phyloP scores from a whole-genome alignment of 2,113 vertebrate genomes.

The Baryphthengus martii region DNA sequence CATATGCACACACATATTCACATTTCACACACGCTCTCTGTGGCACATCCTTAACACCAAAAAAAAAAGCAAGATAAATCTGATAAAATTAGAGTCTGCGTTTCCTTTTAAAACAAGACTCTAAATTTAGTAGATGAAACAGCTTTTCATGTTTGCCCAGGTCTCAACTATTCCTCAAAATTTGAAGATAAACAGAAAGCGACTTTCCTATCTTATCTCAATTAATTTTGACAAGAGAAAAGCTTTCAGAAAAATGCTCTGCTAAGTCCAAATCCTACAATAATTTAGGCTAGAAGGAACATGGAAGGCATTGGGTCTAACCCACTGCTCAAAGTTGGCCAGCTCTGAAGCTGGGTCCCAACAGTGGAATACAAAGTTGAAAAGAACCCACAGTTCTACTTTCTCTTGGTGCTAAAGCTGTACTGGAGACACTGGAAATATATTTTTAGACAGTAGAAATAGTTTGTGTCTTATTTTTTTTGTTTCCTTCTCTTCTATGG shows the following conservation, averaged over 20 bases:
- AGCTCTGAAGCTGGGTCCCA: not conserved
- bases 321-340: not conserved
- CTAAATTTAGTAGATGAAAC: not conserved
- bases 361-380: not conserved
- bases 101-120: conserved; percentile 6
- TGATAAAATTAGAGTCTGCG: not conserved
- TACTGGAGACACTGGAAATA: not conserved
- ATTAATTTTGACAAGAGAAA: not conserved
- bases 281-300: not conserved
- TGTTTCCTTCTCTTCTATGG: not conserved
- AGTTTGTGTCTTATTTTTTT: no score
- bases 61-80: not conserved
- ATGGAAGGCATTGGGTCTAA: not conserved
- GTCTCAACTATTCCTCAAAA: not conserved
- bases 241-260: not conserved
- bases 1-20: not conserved
- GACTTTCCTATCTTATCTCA: not conserved
- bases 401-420: not conserved
- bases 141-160: not conserved
- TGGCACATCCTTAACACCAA: not conserved
- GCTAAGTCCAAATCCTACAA: not conserved
- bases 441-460: no score
- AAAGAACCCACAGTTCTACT: not conserved
- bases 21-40: not conserved
- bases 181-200: conserved; percentile 15